phyloP scores from a whole-genome alignment of 2,888 invertebrate species.

The Xanthorhoe spadicearia region DNA sequence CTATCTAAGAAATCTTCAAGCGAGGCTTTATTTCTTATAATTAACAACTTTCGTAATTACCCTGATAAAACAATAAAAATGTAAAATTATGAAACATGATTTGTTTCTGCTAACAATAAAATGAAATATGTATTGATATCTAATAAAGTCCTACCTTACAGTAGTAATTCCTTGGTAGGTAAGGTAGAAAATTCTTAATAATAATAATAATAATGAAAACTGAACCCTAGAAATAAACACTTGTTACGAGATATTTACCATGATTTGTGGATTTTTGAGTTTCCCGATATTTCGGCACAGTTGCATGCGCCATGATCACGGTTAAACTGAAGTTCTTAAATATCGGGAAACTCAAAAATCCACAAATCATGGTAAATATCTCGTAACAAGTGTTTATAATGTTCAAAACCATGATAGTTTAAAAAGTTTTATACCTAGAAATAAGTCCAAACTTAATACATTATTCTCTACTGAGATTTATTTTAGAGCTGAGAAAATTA shows the following conservation, averaged over 20 bases:
- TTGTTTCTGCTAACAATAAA: neutral
- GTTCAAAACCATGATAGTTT: no score
- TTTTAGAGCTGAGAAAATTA: neutral
- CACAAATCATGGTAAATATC: no score
- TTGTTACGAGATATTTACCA: no score
- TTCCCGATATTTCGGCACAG: no score
- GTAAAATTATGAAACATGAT: slow-evolving; percentile 20
- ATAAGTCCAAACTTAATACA: neutral
- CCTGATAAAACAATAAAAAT: slow-evolving; percentile 36
- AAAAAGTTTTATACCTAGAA: no score
- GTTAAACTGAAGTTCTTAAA: no score
- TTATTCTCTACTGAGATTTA: neutral
- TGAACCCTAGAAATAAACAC: neutral
- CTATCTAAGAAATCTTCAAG: slow-evolving; percentile 43
- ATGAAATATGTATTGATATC: neutral
- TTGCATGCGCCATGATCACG: no score
- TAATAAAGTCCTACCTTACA: neutral
- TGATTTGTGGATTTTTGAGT: no score
- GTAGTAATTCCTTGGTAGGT: neutral
- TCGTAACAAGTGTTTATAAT: no score
- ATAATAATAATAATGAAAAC: neutral
- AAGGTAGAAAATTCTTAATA: neutral
- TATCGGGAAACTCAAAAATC: no score
- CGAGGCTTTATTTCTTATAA: slow-evolving; percentile 37
- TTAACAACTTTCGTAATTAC: slow-evolving; percentile 36